Evolutionary conservation across 2,888 invertebrate genomes (phyloP).

Genomic region (Apotomis turbidana): DNA sequence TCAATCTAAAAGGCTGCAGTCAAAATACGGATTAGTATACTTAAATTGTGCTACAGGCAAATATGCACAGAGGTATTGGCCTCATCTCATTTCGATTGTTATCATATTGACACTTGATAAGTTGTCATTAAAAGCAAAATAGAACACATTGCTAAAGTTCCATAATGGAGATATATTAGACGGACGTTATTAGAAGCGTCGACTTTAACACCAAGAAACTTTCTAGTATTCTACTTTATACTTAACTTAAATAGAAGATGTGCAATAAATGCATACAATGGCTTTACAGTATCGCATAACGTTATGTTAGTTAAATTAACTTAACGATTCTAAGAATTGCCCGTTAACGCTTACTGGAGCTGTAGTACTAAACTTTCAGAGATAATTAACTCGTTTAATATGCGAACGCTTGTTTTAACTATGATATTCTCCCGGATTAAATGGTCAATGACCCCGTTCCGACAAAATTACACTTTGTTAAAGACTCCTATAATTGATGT

Average conservation of each 20-base stretch:
- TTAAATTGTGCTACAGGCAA: too few species aligned
- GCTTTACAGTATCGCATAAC: conserved; percentile 49
- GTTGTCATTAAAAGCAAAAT: too few species aligned
- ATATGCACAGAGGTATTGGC: too few species aligned
- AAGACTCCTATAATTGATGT: neutral
- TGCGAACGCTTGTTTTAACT: conserved; percentile 30
- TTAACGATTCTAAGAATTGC: conserved; percentile 53
- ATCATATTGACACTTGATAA: too few species aligned
- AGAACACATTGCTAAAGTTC: too few species aligned
- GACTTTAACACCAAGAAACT: neutral
- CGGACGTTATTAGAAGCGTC: too few species aligned
- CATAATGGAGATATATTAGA: too few species aligned
- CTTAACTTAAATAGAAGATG: conserved; percentile 42
- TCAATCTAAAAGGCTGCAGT: too few species aligned
- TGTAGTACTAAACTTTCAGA: conserved; percentile 44
- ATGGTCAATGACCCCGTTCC: conserved; percentile 37
- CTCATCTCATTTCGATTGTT: too few species aligned
- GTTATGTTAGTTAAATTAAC: conserved; percentile 55
- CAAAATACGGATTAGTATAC: too few species aligned
- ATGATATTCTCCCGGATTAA: conserved; percentile 44
- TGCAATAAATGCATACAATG: conserved; percentile 51
- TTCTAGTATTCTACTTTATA: neutral
- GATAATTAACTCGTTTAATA: conserved; percentile 48
- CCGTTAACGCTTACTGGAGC: conserved; percentile 45
- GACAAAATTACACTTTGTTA: conserved; percentile 32